Percentiles rank a stretch among this genome's conserved stretches.
Conservation (phyloP, 2,888 invertebrate species). For the Hydriomena furcata region DNA sequence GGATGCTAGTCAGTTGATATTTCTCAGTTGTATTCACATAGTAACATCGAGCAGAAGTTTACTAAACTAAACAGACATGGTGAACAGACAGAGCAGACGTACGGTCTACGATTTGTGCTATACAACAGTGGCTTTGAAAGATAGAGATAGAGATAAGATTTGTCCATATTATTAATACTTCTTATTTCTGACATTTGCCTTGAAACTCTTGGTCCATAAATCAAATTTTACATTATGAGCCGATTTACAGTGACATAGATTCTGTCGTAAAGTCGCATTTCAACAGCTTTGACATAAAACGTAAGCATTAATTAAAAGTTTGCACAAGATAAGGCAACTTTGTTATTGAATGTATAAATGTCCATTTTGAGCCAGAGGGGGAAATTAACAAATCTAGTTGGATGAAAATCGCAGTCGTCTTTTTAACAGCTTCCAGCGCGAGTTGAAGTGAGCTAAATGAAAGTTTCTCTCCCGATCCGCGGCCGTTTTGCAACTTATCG, state of each 20-base stretch:
- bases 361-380: conserved; percentile 41
- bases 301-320: conserved; percentile 62
- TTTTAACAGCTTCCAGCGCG: conserved; percentile 35
- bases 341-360: conserved; percentile 63
- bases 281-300: conserved; percentile 23
- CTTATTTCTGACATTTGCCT: not conserved
- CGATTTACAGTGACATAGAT: not conserved
- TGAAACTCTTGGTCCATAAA: not conserved
- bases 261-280: conserved; percentile 8
- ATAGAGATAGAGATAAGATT: no score
- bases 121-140: no score
- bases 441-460: conserved; percentile 28
- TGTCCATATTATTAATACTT: no score
- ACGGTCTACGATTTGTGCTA: no score
- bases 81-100: no score
- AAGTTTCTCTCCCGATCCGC: conserved; percentile 27
- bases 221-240: not conserved
- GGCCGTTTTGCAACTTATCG: conserved; percentile 49
- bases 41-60: no score
- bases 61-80: no score
- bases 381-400: conserved; percentile 44
- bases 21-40: conserved; percentile 14
- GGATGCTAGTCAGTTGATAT: conserved; percentile 27
- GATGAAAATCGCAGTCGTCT: conserved; percentile 35
- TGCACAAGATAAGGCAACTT: conserved; percentile 50